Evolutionary conservation across 2,888 invertebrate genomes (phyloP), one percentile per base, ranked within the genome.

Genomic region (Phortica okadai): DNA sequence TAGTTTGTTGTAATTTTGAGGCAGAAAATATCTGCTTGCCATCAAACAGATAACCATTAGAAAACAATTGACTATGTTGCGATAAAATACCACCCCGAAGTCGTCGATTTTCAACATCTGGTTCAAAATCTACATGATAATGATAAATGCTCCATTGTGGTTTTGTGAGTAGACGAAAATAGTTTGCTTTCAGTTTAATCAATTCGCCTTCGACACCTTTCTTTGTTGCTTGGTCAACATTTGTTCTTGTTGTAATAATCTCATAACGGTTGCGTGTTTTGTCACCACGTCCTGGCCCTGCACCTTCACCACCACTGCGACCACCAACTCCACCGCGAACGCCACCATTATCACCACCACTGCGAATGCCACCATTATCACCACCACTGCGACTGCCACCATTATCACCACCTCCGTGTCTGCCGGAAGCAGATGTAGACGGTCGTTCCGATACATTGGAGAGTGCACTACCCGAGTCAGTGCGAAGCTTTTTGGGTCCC

Each of bases 1-100:
- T 78, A 85, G 95, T 93, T 0, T 93, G 92, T 11, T 92, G 90
- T 8, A 95, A 89, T 77, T 93, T 92, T 0, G 92, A 33, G 33
- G 94, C 93, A 0, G 94, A 94, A 84, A 95, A 97, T 11, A 97
- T 81, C 2, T 94, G 93, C 0, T 94, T 93, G 0, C 97, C 97
- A 90, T 97, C 97, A 90, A 96, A 97, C 0, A 97, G 89, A 81
- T 95, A 96, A 0, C 94, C 94, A 0, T 94, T 94, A 6, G 2
- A 8, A 50, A 50, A 25, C 10, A 33, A 64, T 7, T 33, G 14
- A 33, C 64, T 25, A 41, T 33, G 25, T 33, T 64, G 10, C 2
- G 41, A 33, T 33, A 11, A 50, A 96, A 82, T 6, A 96, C 92
- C 93, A 85, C 94, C 95, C 0, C 95, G 93, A 0, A 94, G 90